A percentile compares a stretch with the other conserved stretches of the same genome.
Evolutionary conservation across 2,797 vertebrate species (phyloP).

Genomic region (Gallinago nigripennis): DNA sequence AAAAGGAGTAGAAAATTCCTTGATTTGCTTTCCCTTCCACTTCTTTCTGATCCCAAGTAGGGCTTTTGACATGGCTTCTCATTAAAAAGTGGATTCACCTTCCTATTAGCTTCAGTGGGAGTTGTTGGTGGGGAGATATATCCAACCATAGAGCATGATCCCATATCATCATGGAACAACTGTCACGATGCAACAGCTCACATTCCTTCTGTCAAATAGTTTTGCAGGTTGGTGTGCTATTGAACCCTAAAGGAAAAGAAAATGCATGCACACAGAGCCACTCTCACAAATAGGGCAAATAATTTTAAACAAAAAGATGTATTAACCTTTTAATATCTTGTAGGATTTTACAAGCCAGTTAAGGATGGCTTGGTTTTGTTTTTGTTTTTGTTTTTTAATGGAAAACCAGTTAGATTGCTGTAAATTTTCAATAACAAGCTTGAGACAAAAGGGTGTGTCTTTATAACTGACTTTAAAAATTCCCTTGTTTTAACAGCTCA

Average conservation of each 20-base stretch:
- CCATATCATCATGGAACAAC: neutral
- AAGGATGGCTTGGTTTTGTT: neutral
- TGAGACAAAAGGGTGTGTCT: neutral
- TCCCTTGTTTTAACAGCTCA: neutral
- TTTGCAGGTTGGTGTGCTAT: neutral
- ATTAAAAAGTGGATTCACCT: neutral
- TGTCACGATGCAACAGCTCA: slow-evolving; percentile 25
- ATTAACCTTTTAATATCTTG: neutral
- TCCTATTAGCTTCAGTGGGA: neutral
- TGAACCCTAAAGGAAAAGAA: neutral
- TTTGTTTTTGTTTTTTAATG: neutral
- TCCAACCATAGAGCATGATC: neutral
- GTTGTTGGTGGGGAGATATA: neutral
- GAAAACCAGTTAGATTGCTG: neutral
- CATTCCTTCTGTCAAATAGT: neutral
- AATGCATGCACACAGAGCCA: neutral
- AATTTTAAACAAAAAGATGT: neutral
- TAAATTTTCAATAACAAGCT: neutral
- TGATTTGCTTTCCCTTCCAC: neutral
- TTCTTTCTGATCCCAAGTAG: neutral
- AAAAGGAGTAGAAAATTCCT: neutral
- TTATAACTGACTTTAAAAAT: neutral
- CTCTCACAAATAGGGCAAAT: neutral
- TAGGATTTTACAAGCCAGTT: neutral
- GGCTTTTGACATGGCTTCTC: neutral